Percentiles rank a stretch among this genome's conserved stretches.
Evolutionary conservation across 1,140 invertebrate genomes (phyloP).

Genomic region (Nephila pilipes): DNA sequence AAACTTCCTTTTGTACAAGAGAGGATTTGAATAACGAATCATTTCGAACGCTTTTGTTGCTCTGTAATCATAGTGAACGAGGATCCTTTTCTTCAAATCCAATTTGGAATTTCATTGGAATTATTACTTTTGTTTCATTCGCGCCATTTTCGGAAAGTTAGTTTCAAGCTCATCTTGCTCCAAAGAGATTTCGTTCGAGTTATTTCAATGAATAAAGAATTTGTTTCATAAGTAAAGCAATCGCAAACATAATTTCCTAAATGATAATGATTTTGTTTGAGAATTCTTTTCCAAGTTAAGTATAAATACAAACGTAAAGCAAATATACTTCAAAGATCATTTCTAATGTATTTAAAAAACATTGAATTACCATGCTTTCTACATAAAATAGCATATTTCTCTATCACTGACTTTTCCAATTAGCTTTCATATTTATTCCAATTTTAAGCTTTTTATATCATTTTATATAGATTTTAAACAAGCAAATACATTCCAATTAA

Average conservation of each 20-base stretch:
- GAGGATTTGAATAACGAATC: background rate
- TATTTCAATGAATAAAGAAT: background rate
- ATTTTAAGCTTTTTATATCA: too few species aligned
- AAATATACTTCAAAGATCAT: too few species aligned
- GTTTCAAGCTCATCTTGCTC: background rate
- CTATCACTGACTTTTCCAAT: background rate
- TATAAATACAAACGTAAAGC: too few species aligned
- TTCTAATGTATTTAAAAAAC: too few species aligned
- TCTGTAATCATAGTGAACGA: background rate
- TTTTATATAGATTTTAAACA: too few species aligned
- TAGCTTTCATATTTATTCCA: too few species aligned
- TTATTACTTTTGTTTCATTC: background rate
- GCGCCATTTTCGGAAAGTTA: background rate
- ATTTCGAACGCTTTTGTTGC: constrained; percentile 1
- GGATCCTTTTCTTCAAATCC: constrained; percentile 6
- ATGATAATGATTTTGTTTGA: background rate
- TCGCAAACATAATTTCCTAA: background rate
- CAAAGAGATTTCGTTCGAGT: background rate
- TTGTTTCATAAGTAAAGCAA: background rate
- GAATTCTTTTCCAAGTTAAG: too few species aligned
- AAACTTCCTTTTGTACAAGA: background rate
- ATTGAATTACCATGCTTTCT: background rate
- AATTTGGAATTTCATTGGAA: constrained; percentile 4
- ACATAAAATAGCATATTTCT: background rate
- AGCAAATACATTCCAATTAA: too few species aligned